Conservation (phyloP, 2,888 invertebrate genomes). For the Acanthosoma haemorrhoidale region DNA sequence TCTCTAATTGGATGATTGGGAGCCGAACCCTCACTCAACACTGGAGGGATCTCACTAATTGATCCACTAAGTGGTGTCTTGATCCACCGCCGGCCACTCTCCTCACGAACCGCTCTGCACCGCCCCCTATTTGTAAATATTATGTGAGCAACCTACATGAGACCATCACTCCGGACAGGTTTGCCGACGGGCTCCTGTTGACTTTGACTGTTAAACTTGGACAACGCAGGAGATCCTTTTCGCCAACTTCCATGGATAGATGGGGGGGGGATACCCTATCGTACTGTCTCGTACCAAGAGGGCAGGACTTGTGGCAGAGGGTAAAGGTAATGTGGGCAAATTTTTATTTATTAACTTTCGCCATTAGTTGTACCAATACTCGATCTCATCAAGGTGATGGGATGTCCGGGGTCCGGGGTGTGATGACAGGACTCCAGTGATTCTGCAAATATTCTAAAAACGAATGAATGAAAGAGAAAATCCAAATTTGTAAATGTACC, state of each 20-base stretch:
- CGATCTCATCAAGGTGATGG: no score
- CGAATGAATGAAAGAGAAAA: no score
- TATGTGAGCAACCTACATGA: neutral
- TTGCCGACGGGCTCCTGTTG: neutral
- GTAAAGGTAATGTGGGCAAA: no score
- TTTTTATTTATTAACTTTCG: no score
- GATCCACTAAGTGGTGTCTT: slow-evolving; percentile 4
- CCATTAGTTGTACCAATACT: no score
- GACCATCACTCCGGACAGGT: neutral
- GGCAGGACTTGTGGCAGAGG: no score
- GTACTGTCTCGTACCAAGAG: no score
- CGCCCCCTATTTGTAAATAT: slow-evolving; percentile 5
- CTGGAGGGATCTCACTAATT: slow-evolving; percentile 1
- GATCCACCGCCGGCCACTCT: slow-evolving; percentile 2
- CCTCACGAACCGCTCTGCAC: neutral
- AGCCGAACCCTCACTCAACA: neutral
- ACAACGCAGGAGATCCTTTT: neutral
- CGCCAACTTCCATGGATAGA: no score
- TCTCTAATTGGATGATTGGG: slow-evolving; percentile 7
- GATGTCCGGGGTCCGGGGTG: no score
- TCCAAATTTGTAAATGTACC: no score
- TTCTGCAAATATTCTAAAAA: no score
- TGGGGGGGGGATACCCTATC: neutral
- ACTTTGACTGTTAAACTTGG: neutral
- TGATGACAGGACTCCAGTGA: no score